Evolutionary conservation across 2,113 vertebrate genomes (phyloP).

Genomic region (Pipa parva): DNA sequence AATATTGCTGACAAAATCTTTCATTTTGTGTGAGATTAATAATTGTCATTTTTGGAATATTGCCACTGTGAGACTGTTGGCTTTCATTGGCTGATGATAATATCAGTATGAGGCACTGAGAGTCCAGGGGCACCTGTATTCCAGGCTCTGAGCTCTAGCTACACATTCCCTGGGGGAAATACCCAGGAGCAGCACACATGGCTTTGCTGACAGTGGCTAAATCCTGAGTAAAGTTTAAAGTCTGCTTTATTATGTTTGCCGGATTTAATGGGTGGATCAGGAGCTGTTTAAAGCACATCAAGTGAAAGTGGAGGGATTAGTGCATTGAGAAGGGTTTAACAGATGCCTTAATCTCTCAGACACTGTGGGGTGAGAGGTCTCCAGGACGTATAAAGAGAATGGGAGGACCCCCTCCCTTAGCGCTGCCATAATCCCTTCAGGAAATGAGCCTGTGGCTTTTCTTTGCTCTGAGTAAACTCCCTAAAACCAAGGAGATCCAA

Average conservation of each 20-base stretch:
- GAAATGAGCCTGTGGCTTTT: conserved; percentile 72
- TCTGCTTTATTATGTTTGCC: conserved; percentile 75
- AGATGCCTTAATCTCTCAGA: conserved; percentile 87
- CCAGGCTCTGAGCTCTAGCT: background rate
- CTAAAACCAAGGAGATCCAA: conserved; percentile 56
- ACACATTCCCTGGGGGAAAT: background rate
- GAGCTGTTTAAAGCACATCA: conserved; percentile 78
- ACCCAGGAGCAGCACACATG: background rate
- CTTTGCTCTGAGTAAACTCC: conserved; percentile 53
- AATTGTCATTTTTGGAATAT: background rate
- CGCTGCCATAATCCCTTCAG: conserved; percentile 75
- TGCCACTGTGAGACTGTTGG: background rate
- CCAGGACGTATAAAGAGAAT: conserved; percentile 76
- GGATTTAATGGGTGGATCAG: conserved; percentile 78
- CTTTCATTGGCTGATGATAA: background rate
- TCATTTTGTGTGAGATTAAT: background rate
- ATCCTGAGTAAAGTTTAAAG: conserved; percentile 83
- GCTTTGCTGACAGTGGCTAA: conserved; percentile 54
- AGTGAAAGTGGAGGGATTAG: conserved; percentile 84
- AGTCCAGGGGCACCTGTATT: background rate
- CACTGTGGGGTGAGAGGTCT: conserved; percentile 87
- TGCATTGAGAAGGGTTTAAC: conserved; percentile 75
- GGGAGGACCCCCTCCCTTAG: conserved; percentile 71
- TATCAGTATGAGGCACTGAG: background rate
- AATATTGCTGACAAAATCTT: background rate